Percentiles rank a stretch among this genome's conserved stretches.
These are phyloP conservation scores for Hirundo rustica DNA, from an alignment of 2,797 vertebrate species.

Conservation along the genomic window DNA sequence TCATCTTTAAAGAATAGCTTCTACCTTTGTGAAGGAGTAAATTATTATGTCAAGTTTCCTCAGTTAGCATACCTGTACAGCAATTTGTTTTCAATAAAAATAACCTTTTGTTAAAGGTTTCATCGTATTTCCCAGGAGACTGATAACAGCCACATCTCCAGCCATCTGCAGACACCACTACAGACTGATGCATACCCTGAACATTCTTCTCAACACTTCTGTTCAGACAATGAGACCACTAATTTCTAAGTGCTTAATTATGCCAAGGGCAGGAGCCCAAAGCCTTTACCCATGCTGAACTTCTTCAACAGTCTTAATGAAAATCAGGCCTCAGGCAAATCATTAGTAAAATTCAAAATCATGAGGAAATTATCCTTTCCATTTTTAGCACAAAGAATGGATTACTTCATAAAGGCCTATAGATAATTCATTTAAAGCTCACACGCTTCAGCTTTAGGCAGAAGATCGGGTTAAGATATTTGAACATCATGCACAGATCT, in stretches of 20 bases:
- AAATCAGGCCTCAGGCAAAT: background rate
- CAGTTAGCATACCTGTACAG: slow-evolving; percentile 22
- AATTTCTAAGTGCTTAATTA: slow-evolving; percentile 8
- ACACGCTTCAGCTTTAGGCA: background rate
- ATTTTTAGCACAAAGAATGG: background rate
- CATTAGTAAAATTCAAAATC: slow-evolving; percentile 18
- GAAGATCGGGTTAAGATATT: background rate
- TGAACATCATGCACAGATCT: background rate
- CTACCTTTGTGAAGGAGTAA: slow-evolving; percentile 38
- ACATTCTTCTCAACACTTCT: background rate
- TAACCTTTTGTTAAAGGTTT: slow-evolving; percentile 48
- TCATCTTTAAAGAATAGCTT: slow-evolving; percentile 40
- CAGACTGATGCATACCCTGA: background rate
- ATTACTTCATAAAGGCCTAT: background rate
- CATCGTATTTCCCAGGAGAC: slow-evolving; percentile 9
- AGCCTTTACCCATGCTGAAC: background rate
- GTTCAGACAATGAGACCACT: background rate
- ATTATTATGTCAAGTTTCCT: slow-evolving; percentile 52
- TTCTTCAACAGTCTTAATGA: background rate
- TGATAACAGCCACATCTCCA: slow-evolving; percentile 40
- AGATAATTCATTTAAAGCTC: background rate
- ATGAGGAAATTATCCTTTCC: background rate
- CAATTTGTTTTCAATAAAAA: slow-evolving; percentile 33
- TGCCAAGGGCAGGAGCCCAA: background rate
- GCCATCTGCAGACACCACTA: background rate